A percentile compares a stretch with the other conserved stretches of the same genome.
Conservation (phyloP, 2,888 invertebrate genomes). For the Tipula lateralis region DNA sequence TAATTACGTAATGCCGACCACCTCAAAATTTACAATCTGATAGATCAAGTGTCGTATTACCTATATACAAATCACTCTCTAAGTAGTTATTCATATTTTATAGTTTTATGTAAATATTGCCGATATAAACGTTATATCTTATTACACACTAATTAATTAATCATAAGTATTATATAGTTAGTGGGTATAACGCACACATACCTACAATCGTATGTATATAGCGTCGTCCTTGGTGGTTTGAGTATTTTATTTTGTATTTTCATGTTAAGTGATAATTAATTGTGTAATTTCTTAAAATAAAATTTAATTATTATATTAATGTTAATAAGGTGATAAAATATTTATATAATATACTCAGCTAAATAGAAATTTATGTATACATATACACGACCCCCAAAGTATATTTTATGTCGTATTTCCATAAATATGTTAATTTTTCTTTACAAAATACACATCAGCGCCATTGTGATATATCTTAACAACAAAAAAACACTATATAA, state of each 20-base stretch:
- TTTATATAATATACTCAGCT: not conserved
- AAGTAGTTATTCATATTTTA: constrained; percentile 3
- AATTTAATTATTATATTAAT: constrained; percentile 1
- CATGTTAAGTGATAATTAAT: constrained; percentile 24
- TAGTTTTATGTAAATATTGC: not conserved
- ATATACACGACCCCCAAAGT: not conserved
- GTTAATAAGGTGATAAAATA: constrained; percentile 19
- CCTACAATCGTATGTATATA: not conserved
- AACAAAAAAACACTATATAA: not conserved
- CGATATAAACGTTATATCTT: not conserved
- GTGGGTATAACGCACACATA: not conserved
- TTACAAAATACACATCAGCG: not conserved
- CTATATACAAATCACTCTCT: not conserved
- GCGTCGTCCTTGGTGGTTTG: not conserved
- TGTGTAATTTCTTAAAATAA: constrained; percentile 24
- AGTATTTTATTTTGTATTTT: not conserved
- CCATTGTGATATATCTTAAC: not conserved
- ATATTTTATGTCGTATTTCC: constrained; percentile 9
- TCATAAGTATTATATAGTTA: not conserved
- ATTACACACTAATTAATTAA: not conserved
- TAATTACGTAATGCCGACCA: not conserved
- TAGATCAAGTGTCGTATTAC: not conserved
- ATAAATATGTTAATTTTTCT: constrained; percentile 15
- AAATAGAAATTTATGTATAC: not conserved
- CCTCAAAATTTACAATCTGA: not conserved